A percentile compares a stretch with the other conserved stretches of the same genome.
Evolutionary conservation across 2,797 vertebrate genomes (phyloP).

Genomic region (Parauchenoglanis punctatus): DNA sequence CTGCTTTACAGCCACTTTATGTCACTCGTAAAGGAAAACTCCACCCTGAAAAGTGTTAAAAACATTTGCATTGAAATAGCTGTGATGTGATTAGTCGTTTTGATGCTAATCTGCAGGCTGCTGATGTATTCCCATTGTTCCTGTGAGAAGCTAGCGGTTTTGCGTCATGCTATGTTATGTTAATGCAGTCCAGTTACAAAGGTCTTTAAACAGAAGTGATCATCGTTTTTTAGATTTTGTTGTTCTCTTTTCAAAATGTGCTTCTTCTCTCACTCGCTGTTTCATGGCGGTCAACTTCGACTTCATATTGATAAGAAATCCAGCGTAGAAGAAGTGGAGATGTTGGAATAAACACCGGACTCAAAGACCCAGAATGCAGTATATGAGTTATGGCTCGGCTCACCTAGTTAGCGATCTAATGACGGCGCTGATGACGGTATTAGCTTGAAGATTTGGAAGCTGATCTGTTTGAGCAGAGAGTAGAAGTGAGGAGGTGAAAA

Average conservation of each 20-base stretch:
- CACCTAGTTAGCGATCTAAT: too few species aligned
- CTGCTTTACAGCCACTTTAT: not conserved
- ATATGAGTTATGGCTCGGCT: not conserved
- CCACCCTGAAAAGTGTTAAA: not conserved
- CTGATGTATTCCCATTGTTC: not conserved
- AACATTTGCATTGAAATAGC: not conserved
- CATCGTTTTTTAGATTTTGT: not conserved
- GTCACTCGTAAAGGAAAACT: not conserved
- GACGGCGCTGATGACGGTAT: not conserved
- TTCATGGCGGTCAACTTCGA: not conserved
- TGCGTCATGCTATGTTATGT: too few species aligned
- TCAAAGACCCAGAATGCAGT: not conserved
- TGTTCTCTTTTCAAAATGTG: not conserved
- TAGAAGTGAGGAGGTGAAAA: too few species aligned
- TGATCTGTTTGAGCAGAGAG: not conserved
- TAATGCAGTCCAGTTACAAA: too few species aligned
- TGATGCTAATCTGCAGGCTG: not conserved
- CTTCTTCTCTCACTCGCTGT: not conserved
- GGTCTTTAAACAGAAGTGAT: not conserved
- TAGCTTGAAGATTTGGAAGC: not conserved
- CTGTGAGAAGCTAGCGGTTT: not conserved
- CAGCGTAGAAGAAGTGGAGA: not conserved
- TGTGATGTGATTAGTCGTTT: slow-evolving; percentile 7
- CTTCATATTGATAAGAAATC: not conserved
- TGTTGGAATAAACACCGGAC: too few species aligned